Percentiles rank a stretch among this genome's conserved stretches.
phyloP scores from a whole-genome alignment of 2,113 vertebrate species.

The Lophotis ruficrista region DNA sequence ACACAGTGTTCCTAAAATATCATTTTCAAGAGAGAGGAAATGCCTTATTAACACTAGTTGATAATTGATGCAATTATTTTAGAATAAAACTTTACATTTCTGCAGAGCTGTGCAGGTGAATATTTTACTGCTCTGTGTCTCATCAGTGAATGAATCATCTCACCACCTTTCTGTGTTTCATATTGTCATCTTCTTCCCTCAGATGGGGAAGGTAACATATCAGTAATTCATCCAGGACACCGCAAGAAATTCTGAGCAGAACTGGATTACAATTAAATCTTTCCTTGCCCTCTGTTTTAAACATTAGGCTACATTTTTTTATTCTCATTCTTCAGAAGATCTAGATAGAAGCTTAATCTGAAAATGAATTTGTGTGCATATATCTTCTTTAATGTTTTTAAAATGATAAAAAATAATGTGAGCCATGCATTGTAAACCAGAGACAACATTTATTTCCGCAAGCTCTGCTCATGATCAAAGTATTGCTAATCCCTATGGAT shows the following conservation, averaged over 20 bases:
- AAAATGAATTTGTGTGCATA: neutral
- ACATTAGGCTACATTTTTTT: neutral
- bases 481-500: neutral
- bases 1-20: neutral
- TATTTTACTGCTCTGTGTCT: neutral
- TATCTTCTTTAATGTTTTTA: neutral
- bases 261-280: neutral
- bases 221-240: neutral
- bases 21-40: neutral
- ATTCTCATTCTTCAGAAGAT: neutral
- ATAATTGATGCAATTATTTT: neutral
- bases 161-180: neutral
- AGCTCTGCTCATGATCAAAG: neutral
- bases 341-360: neutral
- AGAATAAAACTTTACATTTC: neutral
- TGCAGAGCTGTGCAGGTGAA: neutral
- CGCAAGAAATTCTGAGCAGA: neutral
- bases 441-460: neutral
- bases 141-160: neutral
- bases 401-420: neutral
- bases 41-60: neutral
- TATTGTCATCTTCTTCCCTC: neutral
- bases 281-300: neutral
- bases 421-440: neutral
- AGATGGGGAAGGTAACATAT: neutral